These are phyloP conservation scores for Synaphobranchus kaupii DNA, from an alignment of 2,797 vertebrate genomes.

Conservation along the genomic window DNA sequence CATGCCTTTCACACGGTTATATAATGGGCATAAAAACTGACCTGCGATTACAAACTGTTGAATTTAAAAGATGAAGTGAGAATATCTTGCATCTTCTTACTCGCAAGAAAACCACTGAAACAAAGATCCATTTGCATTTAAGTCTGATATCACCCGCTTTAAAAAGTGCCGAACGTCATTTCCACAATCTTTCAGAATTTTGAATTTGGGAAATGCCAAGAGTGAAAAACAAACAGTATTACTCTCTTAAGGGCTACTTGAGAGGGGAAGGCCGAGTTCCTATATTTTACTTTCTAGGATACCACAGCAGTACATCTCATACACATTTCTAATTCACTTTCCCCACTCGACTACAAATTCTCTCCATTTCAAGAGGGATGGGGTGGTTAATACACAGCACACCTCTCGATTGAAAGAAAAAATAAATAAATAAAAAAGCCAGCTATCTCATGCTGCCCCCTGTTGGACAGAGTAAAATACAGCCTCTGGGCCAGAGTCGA, in stretches of 20 bases:
- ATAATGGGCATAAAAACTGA: background rate
- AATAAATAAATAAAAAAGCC: background rate
- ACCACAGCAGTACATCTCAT: background rate
- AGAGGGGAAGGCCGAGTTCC: background rate
- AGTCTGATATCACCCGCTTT: background rate
- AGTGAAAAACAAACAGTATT: background rate
- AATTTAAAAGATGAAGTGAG: background rate
- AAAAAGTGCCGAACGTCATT: background rate
- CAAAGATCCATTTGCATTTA: background rate
- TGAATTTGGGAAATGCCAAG: background rate
- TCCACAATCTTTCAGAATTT: background rate
- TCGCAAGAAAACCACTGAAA: background rate
- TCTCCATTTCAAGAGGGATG: background rate
- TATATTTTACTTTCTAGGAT: background rate
- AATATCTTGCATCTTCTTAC: background rate
- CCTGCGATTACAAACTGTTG: background rate
- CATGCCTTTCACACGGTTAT: too few species aligned
- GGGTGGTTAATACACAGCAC: background rate
- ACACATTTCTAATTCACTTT: background rate
- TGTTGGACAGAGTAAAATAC: conserved; percentile 57
- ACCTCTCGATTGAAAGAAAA: background rate
- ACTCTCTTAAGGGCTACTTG: background rate
- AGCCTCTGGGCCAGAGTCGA: conserved; percentile 12
- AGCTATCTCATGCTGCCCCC: conserved; percentile 76
- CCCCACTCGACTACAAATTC: background rate